Evolutionary conservation across 2,888 invertebrate genomes (phyloP).

Genomic region (Hofmannophila pseudospretella): DNA sequence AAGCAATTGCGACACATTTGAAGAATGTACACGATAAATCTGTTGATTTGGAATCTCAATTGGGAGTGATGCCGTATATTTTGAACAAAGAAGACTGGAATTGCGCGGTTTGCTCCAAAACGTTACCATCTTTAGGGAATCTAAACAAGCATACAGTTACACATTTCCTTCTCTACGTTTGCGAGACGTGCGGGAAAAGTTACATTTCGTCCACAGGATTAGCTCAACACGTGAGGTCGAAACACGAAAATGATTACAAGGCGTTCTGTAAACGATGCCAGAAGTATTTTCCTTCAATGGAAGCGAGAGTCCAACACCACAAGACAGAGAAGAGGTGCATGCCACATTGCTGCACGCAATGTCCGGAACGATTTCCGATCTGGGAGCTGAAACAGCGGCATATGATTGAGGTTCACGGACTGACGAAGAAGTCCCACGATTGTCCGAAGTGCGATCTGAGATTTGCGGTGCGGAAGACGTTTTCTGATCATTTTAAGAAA

Average conservation of each 20-base stretch:
- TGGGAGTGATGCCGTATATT: conserved; percentile 59
- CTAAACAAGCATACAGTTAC: conserved; percentile 59
- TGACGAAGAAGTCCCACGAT: conserved; percentile 34
- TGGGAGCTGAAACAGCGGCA: conserved; percentile 51
- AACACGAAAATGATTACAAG: conserved; percentile 53
- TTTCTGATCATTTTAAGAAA: conserved; percentile 54
- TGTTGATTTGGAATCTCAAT: conserved; percentile 36
- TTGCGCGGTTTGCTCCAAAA: conserved; percentile 55
- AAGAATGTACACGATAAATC: conserved; percentile 30
- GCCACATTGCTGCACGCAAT: conserved; percentile 58
- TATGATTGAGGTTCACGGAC: conserved; percentile 53
- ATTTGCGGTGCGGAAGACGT: conserved; percentile 47
- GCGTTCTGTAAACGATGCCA: conserved; percentile 53
- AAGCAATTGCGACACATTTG: conserved; percentile 39
- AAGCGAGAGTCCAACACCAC: conserved; percentile 56
- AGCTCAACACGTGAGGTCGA: conserved; percentile 48
- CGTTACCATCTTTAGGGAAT: conserved; percentile 48
- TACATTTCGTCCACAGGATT: conserved; percentile 57
- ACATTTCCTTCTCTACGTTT: conserved; percentile 58
- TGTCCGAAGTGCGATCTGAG: conserved; percentile 51
- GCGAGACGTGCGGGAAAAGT: conserved; percentile 60
- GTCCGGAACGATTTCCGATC: conserved; percentile 53
- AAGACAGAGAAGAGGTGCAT: conserved; percentile 54
- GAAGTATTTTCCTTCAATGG: conserved; percentile 56
- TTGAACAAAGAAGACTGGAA: conserved; percentile 42